Evolutionary conservation across 2,888 invertebrate species (phyloP).

Genomic region (Apodemia duryi): DNA sequence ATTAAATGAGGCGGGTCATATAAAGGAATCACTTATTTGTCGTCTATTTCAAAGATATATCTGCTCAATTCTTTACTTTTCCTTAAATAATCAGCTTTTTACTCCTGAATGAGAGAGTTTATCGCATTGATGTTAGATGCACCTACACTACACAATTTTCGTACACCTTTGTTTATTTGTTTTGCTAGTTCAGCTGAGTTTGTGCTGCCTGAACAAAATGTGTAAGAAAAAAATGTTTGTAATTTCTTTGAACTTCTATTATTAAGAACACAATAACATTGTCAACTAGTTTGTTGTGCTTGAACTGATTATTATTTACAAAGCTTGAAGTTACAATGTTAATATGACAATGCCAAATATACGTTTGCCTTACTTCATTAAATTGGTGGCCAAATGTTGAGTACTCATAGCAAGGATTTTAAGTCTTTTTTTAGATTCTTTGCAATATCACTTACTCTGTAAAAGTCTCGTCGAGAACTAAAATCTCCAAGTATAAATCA

Average conservation of each 20-base stretch:
- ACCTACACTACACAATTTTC: slow-evolving; percentile 22
- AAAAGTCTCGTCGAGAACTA: too few species aligned
- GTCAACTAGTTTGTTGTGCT: too few species aligned
- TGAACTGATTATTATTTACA: too few species aligned
- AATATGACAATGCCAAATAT: too few species aligned
- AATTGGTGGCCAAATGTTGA: too few species aligned
- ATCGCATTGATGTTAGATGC: slow-evolving; percentile 27
- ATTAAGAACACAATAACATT: too few species aligned
- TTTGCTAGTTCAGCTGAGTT: slow-evolving; percentile 20
- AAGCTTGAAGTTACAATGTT: too few species aligned
- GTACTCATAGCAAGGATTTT: too few species aligned
- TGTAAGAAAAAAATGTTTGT: slow-evolving; percentile 27
- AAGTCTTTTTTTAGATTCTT: too few species aligned
- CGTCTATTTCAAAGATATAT: slow-evolving; percentile 22
- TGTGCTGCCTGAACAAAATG: slow-evolving; percentile 26
- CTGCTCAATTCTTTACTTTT: slow-evolving; percentile 16
- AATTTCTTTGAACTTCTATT: slow-evolving; percentile 23
- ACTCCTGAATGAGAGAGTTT: slow-evolving; percentile 25
- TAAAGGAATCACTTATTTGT: slow-evolving; percentile 25
- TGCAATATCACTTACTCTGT: too few species aligned
- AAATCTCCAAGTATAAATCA: too few species aligned
- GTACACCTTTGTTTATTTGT: slow-evolving; percentile 17
- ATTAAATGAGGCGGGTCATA: slow-evolving; percentile 29
- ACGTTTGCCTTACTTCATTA: too few species aligned
- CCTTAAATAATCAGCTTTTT: not conserved